phyloP scores from a whole-genome alignment of 2,888 invertebrate genomes.

The Caenorhabditis uteleia region DNA sequence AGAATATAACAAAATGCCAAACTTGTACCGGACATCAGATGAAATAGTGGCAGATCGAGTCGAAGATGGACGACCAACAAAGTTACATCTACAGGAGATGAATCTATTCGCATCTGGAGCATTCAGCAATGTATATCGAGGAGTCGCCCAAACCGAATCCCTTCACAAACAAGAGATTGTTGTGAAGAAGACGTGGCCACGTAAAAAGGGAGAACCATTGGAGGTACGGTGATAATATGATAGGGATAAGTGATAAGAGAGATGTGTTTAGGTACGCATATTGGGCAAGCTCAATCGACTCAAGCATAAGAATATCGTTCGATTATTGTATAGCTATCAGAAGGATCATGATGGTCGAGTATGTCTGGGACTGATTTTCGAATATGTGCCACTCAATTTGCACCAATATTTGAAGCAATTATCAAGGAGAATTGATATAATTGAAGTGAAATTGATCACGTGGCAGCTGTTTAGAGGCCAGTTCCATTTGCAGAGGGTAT shows the following conservation, averaged over 20 bases:
- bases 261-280: no score
- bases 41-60: constrained; percentile 21
- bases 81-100: constrained; percentile 40
- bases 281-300: constrained; percentile 90
- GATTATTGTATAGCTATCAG: constrained; percentile 88
- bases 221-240: no score
- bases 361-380: constrained; percentile 52
- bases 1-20: constrained; percentile 37
- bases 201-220: constrained; percentile 10
- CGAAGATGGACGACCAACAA: constrained; percentile 31
- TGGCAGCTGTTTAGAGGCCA: constrained; percentile 59
- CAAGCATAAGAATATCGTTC: constrained; percentile 95
- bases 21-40: constrained; percentile 24
- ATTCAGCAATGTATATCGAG: constrained; percentile 55
- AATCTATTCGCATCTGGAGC: constrained; percentile 50
- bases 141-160: constrained; percentile 13
- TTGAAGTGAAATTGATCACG: constrained; percentile 45
- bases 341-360: constrained; percentile 29
- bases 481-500: constrained; percentile 39
- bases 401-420: constrained; percentile 38
- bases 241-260: no score
- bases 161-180: constrained; percentile 33
- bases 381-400: constrained; percentile 49
- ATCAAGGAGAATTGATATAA: constrained; percentile 13
- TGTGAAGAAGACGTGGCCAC: constrained; percentile 56